Base-by-base conservation (phyloP, 35 echinoderm and acorn worm genomes). In the Amphiura filiformis region DNA sequence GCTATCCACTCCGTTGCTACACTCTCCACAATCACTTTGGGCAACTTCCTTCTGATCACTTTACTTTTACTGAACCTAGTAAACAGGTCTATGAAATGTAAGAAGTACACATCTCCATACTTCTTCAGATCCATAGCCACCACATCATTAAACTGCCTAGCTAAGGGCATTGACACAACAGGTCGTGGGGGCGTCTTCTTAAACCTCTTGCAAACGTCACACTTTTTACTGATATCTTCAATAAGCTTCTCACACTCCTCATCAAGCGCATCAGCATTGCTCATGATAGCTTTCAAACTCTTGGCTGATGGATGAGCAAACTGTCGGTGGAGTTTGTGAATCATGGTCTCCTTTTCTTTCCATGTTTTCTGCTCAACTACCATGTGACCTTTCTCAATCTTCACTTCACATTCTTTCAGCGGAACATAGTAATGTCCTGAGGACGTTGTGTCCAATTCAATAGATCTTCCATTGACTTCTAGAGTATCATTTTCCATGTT, bases 1-100 rank as follows among this genome's bases (percentile, higher is more conserved):
- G 88, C 88, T 65, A 90, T 90, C 80, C 80, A 90, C 75, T 90
- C 82, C 37, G 88, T 90, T 83, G 44, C 56, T 64, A 82, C 36
- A 30, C 13, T 75, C 30, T 91, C 89, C 36, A 84, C 82, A 78
- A 91, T 75, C 31, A 86, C 84, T 39, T 86, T 86, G 22, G 56
- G 84, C 23, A 40, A 5, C 84, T 86, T 86, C 38, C 61, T 86
- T 34, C 65, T 86, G 56, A 86, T 85, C 22, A 91, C 35, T 78
- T 85, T 85, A 47, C 76, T 78, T 47, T 84, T 84, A 44, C 88
- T 90, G 80, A 90, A 90, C 61, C 88, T 70, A 37, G 88, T 90
- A 31, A 76, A 83, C 3, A 90, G 52, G 28, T 90, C 88, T 39
- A 76, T 84, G 32, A 90, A 84, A 49, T 83, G 88, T 23, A 83